Evolutionary conservation across 2,888 invertebrate genomes (phyloP).

Genomic region (Fragum sueziense): DNA sequence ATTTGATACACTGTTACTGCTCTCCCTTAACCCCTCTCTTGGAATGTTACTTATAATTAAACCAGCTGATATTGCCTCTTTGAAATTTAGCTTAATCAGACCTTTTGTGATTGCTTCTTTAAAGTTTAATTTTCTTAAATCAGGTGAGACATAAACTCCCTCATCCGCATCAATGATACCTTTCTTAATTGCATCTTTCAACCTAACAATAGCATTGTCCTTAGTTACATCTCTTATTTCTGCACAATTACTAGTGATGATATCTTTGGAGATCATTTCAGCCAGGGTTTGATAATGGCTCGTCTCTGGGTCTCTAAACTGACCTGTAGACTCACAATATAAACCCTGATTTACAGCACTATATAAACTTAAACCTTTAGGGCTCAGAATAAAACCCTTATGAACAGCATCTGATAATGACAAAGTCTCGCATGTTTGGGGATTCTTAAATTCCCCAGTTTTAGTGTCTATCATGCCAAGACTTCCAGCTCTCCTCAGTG

Average conservation of each 20-base stretch:
- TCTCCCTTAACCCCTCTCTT: constrained; percentile 72
- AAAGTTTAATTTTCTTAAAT: constrained; percentile 67
- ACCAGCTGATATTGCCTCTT: constrained; percentile 75
- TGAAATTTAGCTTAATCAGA: constrained; percentile 68
- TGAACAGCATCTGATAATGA: constrained; percentile 72
- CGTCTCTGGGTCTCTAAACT: constrained; percentile 75
- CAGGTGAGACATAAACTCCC: constrained; percentile 70
- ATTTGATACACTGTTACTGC: constrained; percentile 57
- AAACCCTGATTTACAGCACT: constrained; percentile 80
- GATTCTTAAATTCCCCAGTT: constrained; percentile 76
- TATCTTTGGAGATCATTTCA: constrained; percentile 78
- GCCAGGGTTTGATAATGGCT: constrained; percentile 78
- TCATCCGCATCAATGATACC: constrained; percentile 78
- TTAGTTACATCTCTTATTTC: constrained; percentile 73
- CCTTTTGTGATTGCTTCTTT: constrained; percentile 72
- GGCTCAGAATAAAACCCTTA: constrained; percentile 76
- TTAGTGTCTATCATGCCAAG: constrained; percentile 83
- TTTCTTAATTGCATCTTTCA: constrained; percentile 86
- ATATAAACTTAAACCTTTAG: constrained; percentile 75
- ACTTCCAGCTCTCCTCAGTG: constrained; percentile 78
- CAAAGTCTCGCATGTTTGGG: constrained; percentile 75
- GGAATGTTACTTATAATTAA: constrained; percentile 74
- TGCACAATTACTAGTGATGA: constrained; percentile 72
- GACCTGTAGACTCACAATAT: constrained; percentile 81
- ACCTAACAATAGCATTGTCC: constrained; percentile 84